Conservation (phyloP, 2,113 vertebrate species). For the Phycodurus eques region DNA sequence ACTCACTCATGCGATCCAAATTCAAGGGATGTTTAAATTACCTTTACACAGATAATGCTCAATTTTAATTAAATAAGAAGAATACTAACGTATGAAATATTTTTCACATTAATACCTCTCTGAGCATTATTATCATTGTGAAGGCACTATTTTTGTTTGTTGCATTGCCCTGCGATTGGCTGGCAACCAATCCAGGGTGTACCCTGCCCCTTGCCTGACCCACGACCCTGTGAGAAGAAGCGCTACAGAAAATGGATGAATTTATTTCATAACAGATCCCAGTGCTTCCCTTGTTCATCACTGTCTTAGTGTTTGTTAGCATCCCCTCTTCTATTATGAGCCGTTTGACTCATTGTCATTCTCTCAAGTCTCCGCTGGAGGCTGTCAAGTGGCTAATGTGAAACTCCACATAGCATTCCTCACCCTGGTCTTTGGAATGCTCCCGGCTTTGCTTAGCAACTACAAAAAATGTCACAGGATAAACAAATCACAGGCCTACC, state of each 20-base stretch:
- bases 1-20: background rate
- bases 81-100: no score
- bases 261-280: background rate
- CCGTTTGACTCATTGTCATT: constrained; percentile 22
- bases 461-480: constrained; percentile 13
- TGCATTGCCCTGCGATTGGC: background rate
- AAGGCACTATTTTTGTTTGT: no score
- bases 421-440: constrained; percentile 32
- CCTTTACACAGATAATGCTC: no score
- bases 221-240: background rate
- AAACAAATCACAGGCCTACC: constrained; percentile 29
- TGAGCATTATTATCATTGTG: no score
- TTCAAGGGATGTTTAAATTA: no score
- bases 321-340: constrained; percentile 12
- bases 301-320: constrained; percentile 1
- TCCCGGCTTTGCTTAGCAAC: constrained; percentile 55
- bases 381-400: constrained; percentile 37
- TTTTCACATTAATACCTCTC: no score
- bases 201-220: background rate
- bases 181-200: background rate
- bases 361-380: constrained; percentile 23
- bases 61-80: no score
- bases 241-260: background rate
- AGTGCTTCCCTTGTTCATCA: constrained; percentile 19
- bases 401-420: constrained; percentile 45